Percentiles rank a stretch among this genome's conserved stretches.
Evolutionary conservation across 2,888 invertebrate genomes (phyloP).

Genomic region (Drosophila subsilvestris): DNA sequence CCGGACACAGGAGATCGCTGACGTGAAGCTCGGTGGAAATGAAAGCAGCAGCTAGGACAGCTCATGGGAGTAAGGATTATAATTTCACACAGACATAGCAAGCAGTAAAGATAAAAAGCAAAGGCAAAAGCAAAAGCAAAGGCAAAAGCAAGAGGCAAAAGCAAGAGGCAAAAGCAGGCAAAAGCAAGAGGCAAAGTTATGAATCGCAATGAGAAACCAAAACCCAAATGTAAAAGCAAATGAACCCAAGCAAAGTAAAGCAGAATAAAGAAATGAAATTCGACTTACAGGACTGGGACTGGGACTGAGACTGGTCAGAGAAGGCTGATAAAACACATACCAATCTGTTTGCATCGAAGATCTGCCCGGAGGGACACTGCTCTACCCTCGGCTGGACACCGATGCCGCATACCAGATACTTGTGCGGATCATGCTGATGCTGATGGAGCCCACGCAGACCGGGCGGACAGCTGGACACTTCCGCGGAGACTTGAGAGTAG

Average conservation of each 20-base stretch:
- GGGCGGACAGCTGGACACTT: conserved; percentile 81
- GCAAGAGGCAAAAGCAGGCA: conserved; percentile 4
- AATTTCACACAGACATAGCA: conserved; percentile 3
- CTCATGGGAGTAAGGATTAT: conserved; percentile 34
- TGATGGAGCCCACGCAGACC: conserved; percentile 85
- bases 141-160: neutral
- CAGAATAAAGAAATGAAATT: neutral
- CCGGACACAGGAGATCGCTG: conserved; percentile 83
- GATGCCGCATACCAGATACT: conserved; percentile 87
- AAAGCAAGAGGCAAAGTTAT: conserved; percentile 4
- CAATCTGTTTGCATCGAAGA: conserved; percentile 85
- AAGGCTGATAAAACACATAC: conserved; percentile 85
- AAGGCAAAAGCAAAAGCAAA: conserved; percentile 1
- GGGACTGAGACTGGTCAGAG: too few relatives aligned
- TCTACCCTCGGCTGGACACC: conserved; percentile 85
- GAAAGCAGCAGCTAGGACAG: conserved; percentile 40
- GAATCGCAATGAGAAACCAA: conserved; percentile 22
- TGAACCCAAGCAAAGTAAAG: conserved; percentile 30
- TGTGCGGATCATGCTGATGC: conserved; percentile 86
- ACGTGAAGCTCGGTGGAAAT: conserved; percentile 21
- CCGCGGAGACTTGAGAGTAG: conserved; percentile 16
- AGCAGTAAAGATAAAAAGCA: conserved; percentile 4
- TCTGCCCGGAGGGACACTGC: conserved; percentile 86
- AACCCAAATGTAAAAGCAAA: conserved; percentile 56
- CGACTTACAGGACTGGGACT: too few relatives aligned